phyloP scores from a whole-genome alignment of 2,888 invertebrate genomes.

The Ceriagrion tenellum region DNA sequence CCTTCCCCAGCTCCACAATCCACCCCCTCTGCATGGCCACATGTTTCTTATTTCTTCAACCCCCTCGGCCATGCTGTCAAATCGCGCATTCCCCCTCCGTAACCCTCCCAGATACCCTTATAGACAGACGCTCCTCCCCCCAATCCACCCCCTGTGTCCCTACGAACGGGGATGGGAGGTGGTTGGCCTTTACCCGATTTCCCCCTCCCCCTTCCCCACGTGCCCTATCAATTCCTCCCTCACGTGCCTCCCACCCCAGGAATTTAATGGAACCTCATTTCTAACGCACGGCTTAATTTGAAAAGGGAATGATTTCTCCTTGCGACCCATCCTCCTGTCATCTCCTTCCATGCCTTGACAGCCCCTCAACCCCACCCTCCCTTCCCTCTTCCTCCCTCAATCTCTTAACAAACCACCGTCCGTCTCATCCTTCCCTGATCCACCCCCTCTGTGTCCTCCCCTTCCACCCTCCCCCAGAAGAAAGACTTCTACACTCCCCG shows the following conservation, averaged over 20 bases:
- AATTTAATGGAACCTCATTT: constrained; percentile 68
- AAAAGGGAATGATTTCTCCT: constrained; percentile 55
- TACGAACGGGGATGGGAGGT: neutral
- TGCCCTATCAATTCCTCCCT: constrained; percentile 2
- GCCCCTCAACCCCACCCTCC: too few relatives aligned
- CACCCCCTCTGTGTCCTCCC: neutral
- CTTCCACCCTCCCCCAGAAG: neutral
- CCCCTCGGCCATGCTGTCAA: neutral
- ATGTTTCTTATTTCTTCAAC: constrained; percentile 46
- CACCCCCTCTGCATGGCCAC: neutral
- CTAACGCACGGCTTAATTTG: constrained; percentile 67
- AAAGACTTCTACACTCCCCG: constrained; percentile 30
- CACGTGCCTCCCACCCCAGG: neutral
- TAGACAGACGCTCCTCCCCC: neutral
- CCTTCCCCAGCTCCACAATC: neutral
- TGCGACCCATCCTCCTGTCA: neutral
- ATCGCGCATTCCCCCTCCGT: neutral
- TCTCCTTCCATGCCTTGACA: neutral
- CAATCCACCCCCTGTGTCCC: neutral
- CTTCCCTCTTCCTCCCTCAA: neutral
- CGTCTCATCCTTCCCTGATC: neutral
- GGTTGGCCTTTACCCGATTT: constrained; percentile 22
- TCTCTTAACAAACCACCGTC: constrained; percentile 15
- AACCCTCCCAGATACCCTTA: neutral
- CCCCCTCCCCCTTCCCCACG: neutral